Conservation (phyloP, 1,140 invertebrate species). For the Drosophila murphyi region DNA sequence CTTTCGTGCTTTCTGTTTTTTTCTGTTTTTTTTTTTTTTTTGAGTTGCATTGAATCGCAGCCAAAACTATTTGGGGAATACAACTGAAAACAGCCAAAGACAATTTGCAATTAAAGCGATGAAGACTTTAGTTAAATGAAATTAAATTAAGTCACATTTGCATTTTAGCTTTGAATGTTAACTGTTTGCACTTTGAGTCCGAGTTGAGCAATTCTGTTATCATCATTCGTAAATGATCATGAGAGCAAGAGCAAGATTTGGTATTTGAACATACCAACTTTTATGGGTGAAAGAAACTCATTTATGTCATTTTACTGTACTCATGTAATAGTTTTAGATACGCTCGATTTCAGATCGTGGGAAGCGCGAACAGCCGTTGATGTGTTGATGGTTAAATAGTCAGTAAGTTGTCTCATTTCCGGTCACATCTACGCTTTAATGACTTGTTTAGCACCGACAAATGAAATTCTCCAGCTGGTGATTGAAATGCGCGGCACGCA, state of each 20-base stretch:
- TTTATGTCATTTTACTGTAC: too few relatives aligned
- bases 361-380: constrained; percentile 1
- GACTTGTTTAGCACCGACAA: constrained; percentile 38
- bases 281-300: too few relatives aligned
- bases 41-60: constrained; percentile 13
- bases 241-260: too few relatives aligned
- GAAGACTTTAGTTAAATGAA: too few relatives aligned
- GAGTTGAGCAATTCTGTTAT: background rate
- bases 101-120: background rate
- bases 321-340: constrained; percentile 16
- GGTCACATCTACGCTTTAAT: constrained; percentile 65
- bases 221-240: too few relatives aligned
- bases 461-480: constrained; percentile 17
- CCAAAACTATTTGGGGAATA: background rate
- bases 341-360: constrained; percentile 45
- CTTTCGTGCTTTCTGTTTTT: background rate
- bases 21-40: background rate
- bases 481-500: constrained; percentile 56
- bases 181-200: background rate
- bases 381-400: background rate
- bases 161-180: background rate
- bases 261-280: too few relatives aligned
- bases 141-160: background rate
- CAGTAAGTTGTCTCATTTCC: constrained; percentile 37
- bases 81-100: background rate